Evolutionary conservation across 35 echinoderm and acorn worm genomes (phyloP).

Genomic region (Apostichopus californicus): DNA sequence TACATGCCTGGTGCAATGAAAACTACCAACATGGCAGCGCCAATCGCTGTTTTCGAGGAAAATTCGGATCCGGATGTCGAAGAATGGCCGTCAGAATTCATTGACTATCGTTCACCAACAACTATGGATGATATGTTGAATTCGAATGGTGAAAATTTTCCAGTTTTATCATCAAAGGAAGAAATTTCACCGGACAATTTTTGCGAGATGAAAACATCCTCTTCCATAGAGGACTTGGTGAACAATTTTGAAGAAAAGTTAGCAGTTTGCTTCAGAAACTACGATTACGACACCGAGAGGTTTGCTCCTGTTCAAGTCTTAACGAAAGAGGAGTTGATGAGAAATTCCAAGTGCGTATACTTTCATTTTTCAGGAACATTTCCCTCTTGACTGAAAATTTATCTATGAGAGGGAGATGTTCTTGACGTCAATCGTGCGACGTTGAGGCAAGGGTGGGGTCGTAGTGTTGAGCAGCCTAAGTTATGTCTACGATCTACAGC

Average conservation of each 20-base stretch:
- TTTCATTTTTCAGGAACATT: slow-evolving; percentile 8
- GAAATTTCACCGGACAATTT: slow-evolving; percentile 99
- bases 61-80: slow-evolving; percentile 83
- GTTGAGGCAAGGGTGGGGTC: slow-evolving; percentile 49
- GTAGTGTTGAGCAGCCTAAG: not conserved
- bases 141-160: slow-evolving; percentile 88
- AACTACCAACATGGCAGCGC: slow-evolving; percentile 88
- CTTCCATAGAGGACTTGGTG: slow-evolving; percentile 94
- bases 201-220: slow-evolving; percentile 85
- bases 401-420: not conserved
- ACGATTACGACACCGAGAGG: slow-evolving; percentile 90
- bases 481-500: not conserved
- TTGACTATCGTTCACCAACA: slow-evolving; percentile 89
- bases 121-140: slow-evolving; percentile 82
- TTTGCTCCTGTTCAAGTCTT: slow-evolving; percentile 97
- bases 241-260: slow-evolving; percentile 99
- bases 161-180: slow-evolving; percentile 88
- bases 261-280: slow-evolving; percentile 97
- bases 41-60: slow-evolving; percentile 95
- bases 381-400: not conserved
- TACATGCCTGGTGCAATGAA: slow-evolving; percentile 52
- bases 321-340: slow-evolving; percentile 98
- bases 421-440: slow-evolving; percentile 37
- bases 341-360: slow-evolving; percentile 99
- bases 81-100: slow-evolving; percentile 99